These are phyloP conservation scores for Scaptomyza cyrtandrae DNA, from an alignment of 2,888 invertebrate genomes.

Conservation along the genomic window DNA sequence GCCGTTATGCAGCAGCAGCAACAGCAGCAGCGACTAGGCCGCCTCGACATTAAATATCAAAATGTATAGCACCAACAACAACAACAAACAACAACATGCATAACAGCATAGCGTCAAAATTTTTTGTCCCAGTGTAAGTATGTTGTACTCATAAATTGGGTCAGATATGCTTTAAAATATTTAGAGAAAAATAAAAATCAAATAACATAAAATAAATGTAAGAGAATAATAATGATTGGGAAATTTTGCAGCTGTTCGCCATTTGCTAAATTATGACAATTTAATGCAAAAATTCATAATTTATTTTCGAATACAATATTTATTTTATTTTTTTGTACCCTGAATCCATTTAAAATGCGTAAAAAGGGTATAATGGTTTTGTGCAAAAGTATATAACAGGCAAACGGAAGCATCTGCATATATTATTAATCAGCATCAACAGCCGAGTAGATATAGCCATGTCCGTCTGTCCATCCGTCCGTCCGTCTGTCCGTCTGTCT, in stretches of 20 bases:
- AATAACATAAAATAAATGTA: background rate
- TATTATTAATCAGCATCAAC: no score
- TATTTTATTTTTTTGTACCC: no score
- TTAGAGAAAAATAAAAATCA: background rate
- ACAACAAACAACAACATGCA: slow-evolving; percentile 6
- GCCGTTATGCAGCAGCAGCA: slow-evolving; percentile 64
- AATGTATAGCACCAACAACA: slow-evolving; percentile 37
- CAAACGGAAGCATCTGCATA: no score
- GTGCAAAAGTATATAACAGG: no score
- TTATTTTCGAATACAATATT: slow-evolving; percentile 29
- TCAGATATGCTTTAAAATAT: slow-evolving; percentile 24
- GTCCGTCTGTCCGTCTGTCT: no score
- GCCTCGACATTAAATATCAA: slow-evolving; percentile 49
- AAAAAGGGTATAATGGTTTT: no score
- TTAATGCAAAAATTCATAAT: slow-evolving; percentile 48
- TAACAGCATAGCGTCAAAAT: slow-evolving; percentile 36
- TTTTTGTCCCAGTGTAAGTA: slow-evolving; percentile 4
- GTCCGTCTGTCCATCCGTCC: no score
- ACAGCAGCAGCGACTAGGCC: slow-evolving; percentile 19
- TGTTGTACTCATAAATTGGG: slow-evolving; percentile 30
- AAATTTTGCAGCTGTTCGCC: slow-evolving; percentile 44
- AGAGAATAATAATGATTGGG: slow-evolving; percentile 10
- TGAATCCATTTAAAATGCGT: no score
- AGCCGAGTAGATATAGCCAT: no score
- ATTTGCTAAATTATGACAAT: slow-evolving; percentile 49